Evolutionary conservation across 2,797 vertebrate species (phyloP).

Genomic region (Crenichthys baileyi): DNA sequence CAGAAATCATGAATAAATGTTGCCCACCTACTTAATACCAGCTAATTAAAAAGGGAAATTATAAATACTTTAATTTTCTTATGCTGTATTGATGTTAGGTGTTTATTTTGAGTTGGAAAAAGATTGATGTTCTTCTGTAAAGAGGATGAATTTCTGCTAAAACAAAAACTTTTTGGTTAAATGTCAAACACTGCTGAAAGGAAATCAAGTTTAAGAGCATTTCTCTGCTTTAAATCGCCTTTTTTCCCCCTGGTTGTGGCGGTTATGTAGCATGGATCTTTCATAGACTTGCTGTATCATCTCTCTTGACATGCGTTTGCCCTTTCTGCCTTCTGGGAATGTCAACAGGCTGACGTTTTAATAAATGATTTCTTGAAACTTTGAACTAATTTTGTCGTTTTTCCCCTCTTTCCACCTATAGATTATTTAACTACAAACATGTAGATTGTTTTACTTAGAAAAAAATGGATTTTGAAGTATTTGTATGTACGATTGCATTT

Average conservation of each 20-base stretch:
- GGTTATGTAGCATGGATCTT: conserved; percentile 68
- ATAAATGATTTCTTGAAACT: conserved; percentile 73
- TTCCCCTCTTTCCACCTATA: neutral
- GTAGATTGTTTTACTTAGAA: neutral
- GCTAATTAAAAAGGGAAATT: neutral
- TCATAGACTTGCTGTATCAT: conserved; percentile 54
- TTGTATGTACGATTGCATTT: neutral
- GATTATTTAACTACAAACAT: neutral
- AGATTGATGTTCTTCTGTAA: neutral
- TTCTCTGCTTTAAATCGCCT: conserved; percentile 14
- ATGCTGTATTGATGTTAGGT: conserved; percentile 12
- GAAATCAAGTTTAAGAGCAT: conserved; percentile 3
- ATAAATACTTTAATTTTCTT: conserved; percentile 2
- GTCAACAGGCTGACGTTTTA: conserved; percentile 80
- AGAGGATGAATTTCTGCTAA: conserved; percentile 8
- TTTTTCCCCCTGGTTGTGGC: conserved; percentile 23
- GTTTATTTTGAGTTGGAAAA: conserved; percentile 12
- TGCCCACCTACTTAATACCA: neutral
- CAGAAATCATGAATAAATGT: neutral
- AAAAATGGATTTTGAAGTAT: neutral
- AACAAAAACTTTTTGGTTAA: conserved; percentile 18
- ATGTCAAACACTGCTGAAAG: conserved; percentile 16
- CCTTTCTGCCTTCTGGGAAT: conserved; percentile 65
- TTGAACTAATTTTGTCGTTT: neutral
- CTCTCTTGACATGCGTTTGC: conserved; percentile 41